These are phyloP conservation scores for Enteromius viviparus DNA, from an alignment of 2,797 vertebrate species.

Conservation along the genomic window DNA sequence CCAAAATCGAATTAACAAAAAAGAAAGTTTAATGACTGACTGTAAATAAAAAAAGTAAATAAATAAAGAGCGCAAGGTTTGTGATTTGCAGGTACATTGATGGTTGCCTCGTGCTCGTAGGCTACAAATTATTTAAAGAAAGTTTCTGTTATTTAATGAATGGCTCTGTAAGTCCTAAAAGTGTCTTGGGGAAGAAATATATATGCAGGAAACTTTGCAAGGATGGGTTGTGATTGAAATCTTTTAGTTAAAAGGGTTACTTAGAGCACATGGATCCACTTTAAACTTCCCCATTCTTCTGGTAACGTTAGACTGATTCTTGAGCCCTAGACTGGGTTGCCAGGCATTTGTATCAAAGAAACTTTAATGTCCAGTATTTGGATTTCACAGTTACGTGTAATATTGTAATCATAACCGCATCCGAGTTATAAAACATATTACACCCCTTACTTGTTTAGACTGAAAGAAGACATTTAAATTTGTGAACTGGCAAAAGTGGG, in stretches of 20 bases:
- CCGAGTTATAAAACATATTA: not conserved
- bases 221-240: not conserved
- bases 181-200: not conserved
- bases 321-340: not conserved
- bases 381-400: not conserved
- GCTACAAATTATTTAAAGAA: not conserved
- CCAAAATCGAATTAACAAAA: too few relatives aligned
- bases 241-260: not conserved
- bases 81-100: not conserved
- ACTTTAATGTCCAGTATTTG: not conserved
- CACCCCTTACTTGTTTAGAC: not conserved
- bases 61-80: not conserved
- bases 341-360: not conserved
- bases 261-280: not conserved
- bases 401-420: not conserved
- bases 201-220: not conserved
- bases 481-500: not conserved
- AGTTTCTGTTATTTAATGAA: not conserved
- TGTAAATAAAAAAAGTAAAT: too few relatives aligned
- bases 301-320: too few relatives aligned
- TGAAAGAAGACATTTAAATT: not conserved
- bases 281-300: conserved; percentile 16
- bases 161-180: not conserved
- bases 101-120: not conserved
- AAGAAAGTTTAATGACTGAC: not conserved